These are phyloP conservation scores for Danio rerio DNA, from an alignment of 2,113 vertebrate genomes.

Conservation along the genomic window GRCz12tu NC_133177.1:42551001-42551500, in stretches of 20 bases:
- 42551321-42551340: conserved; percentile 90
- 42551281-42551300: conserved; percentile 88
- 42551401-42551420: neutral
- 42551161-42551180: conserved; percentile 3
- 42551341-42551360: conserved; percentile 96
- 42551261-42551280: conserved; percentile 87
- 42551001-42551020: conserved; percentile 30
- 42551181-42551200: conserved; percentile 48
- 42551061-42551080: conserved; percentile 44
- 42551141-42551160: neutral
- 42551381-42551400: neutral
- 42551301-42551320: conserved; percentile 79
- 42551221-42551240: conserved; percentile 92
- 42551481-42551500: no score
- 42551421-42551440: neutral
- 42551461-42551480: neutral
- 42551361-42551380: conserved; percentile 88
- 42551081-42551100: conserved; percentile 52
- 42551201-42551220: conserved; percentile 77
- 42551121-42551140: neutral
- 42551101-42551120: conserved; percentile 52
- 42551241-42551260: conserved; percentile 95
- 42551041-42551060: conserved; percentile 47
- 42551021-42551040: conserved; percentile 37
- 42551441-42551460: neutral